Percentiles rank a stretch among this genome's conserved stretches.
Conservation (phyloP, 2,797 vertebrate genomes). For the Thunnus albacares region DNA sequence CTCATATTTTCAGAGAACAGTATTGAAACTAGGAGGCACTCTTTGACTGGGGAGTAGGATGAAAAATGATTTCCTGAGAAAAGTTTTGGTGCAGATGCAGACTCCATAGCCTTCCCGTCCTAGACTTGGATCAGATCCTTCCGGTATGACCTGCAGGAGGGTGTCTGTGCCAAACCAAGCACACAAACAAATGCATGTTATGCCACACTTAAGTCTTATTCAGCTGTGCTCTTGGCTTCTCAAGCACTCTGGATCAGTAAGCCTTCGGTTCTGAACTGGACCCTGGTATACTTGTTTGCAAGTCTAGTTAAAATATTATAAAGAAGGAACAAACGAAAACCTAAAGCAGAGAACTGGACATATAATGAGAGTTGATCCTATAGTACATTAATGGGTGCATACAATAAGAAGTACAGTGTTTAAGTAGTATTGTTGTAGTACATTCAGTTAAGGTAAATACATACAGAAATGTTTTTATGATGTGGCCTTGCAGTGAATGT, state of each 20-base stretch:
- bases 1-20: background rate
- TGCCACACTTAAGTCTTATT: background rate
- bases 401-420: conserved; percentile 4
- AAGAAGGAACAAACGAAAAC: background rate
- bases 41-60: background rate
- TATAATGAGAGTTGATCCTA: background rate
- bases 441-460: conserved; percentile 58
- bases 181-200: background rate
- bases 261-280: background rate
- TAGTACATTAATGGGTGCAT: background rate
- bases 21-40: background rate
- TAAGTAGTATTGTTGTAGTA: conserved; percentile 22
- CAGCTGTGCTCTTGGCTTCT: background rate
- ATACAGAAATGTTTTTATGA: conserved; percentile 61
- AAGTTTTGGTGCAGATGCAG: background rate
- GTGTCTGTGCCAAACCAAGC: background rate
- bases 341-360: background rate
- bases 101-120: background rate
- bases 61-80: background rate
- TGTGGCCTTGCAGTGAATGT: conserved; percentile 53
- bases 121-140: background rate
- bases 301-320: background rate
- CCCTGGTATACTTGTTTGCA: background rate
- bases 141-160: background rate
- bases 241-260: background rate